phyloP scores from a whole-genome alignment of 2,888 invertebrate genomes.

The Prenolepis imparis region DNA sequence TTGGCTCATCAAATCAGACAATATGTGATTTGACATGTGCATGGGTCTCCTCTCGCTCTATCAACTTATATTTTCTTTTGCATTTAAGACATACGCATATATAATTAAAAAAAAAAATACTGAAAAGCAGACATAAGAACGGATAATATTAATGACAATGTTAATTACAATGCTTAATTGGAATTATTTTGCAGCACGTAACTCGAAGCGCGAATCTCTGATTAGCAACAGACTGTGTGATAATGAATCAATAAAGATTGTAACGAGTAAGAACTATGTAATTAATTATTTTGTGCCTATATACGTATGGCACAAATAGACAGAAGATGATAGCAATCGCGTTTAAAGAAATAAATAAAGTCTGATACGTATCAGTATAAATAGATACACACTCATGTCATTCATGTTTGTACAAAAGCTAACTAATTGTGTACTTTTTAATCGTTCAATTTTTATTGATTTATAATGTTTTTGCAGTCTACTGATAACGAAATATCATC shows the following conservation, averaged over 20 bases:
- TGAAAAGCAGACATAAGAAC: background rate
- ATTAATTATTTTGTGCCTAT: slow-evolving; percentile 3
- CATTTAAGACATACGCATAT: background rate
- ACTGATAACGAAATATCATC: slow-evolving; percentile 35
- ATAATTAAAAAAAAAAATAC: background rate
- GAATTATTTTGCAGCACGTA: background rate
- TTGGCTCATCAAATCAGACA: background rate
- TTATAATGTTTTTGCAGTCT: slow-evolving; percentile 8
- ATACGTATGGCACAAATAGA: background rate
- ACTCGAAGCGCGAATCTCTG: slow-evolving; percentile 12
- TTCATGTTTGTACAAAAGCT: slow-evolving; percentile 3
- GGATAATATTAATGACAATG: background rate
- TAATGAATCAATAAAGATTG: slow-evolving; percentile 43
- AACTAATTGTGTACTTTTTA: slow-evolving; percentile 13
- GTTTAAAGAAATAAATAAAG: slow-evolving; percentile 18
- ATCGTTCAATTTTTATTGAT: slow-evolving; percentile 15
- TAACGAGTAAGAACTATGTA: background rate
- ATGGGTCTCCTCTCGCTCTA: background rate
- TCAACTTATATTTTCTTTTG: background rate
- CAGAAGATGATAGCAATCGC: background rate
- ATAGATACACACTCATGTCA: background rate
- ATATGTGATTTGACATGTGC: background rate
- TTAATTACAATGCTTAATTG: background rate
- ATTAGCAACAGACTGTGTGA: slow-evolving; percentile 18
- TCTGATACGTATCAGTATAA: slow-evolving; percentile 21